Evolutionary conservation across 1,140 invertebrate genomes (phyloP).

Genomic region (Megalonaias nervosa): DNA sequence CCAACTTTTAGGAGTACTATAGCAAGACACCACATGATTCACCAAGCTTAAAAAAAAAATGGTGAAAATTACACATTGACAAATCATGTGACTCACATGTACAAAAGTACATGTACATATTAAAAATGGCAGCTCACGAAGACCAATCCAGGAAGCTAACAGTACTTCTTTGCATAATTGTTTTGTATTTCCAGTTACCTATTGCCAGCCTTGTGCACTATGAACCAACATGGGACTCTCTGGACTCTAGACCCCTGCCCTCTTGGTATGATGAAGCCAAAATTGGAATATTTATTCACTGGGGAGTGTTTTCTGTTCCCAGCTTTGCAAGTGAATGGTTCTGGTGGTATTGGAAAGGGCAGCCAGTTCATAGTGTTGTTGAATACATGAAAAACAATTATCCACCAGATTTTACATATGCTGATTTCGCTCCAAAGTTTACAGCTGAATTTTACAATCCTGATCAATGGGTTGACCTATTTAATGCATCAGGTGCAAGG

Average conservation of each 20-base stretch:
- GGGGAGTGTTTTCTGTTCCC: constrained; percentile 68
- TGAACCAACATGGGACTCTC: constrained; percentile 63
- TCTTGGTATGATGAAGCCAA: constrained; percentile 69
- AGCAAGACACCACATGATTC: no score
- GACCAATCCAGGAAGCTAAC: no score
- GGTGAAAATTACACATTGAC: no score
- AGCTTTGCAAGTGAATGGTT: constrained; percentile 55
- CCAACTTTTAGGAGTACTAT: no score
- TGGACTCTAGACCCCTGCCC: constrained; percentile 66
- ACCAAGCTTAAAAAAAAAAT: no score
- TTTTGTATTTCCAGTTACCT: no score
- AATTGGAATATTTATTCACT: constrained; percentile 70
- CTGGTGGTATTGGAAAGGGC: constrained; percentile 58
- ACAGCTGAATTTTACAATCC: constrained; percentile 49
- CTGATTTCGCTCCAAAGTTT: constrained; percentile 54
- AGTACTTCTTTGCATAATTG: no score
- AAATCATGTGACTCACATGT: no score
- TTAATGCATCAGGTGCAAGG: constrained; percentile 49
- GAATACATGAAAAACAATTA: constrained; percentile 58
- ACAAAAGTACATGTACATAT: no score
- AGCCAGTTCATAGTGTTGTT: constrained; percentile 14
- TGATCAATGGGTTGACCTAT: constrained; percentile 47
- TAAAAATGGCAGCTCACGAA: no score
- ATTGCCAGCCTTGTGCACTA: constrained; percentile 15
- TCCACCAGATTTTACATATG: constrained; percentile 54